phyloP scores from a whole-genome alignment of 2,888 invertebrate genomes.

The Nyleta sp. region DNA sequence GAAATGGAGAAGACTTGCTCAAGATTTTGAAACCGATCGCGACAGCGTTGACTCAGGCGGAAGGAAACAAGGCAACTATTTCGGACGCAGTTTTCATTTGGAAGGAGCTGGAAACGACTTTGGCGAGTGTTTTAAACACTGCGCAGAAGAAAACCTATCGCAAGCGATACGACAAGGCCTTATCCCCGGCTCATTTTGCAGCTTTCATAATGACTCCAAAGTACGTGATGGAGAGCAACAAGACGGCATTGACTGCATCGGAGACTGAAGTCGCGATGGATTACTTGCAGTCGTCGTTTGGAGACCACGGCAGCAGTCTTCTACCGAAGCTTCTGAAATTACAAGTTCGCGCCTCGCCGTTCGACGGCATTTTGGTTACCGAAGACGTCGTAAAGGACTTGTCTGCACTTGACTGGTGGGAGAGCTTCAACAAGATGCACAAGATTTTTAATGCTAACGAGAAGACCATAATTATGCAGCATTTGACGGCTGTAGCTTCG shows the following conservation, averaged over 20 bases:
- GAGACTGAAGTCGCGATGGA: constrained; percentile 26
- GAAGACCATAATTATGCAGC: constrained; percentile 21
- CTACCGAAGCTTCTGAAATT: constrained; percentile 34
- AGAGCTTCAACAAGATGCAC: constrained; percentile 31
- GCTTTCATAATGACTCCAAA: constrained; percentile 24
- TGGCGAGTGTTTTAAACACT: constrained; percentile 26
- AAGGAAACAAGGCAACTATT: constrained; percentile 13
- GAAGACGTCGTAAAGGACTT: constrained; percentile 31
- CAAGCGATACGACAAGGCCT: constrained; percentile 21
- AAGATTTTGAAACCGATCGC: constrained; percentile 29
- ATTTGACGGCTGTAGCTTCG: constrained; percentile 25
- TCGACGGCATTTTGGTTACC: constrained; percentile 26
- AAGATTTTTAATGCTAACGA: constrained; percentile 20
- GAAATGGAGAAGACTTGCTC: constrained; percentile 18
- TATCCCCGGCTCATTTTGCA: constrained; percentile 25
- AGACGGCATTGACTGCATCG: not conserved
- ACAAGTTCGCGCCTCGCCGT: constrained; percentile 23
- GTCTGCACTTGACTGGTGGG: constrained; percentile 34
- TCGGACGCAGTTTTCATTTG: constrained; percentile 41
- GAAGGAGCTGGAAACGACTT: constrained; percentile 18
- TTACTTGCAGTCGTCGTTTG: constrained; percentile 8
- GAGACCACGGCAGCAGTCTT: constrained; percentile 21
- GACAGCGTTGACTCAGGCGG: constrained; percentile 4
- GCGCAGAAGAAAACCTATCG: constrained; percentile 21
- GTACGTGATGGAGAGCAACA: constrained; percentile 14